A percentile compares a stretch with the other conserved stretches of the same genome.
Evolutionary conservation across 2,113 vertebrate species (phyloP).

Genomic region (Chloropsis cyanopogon): DNA sequence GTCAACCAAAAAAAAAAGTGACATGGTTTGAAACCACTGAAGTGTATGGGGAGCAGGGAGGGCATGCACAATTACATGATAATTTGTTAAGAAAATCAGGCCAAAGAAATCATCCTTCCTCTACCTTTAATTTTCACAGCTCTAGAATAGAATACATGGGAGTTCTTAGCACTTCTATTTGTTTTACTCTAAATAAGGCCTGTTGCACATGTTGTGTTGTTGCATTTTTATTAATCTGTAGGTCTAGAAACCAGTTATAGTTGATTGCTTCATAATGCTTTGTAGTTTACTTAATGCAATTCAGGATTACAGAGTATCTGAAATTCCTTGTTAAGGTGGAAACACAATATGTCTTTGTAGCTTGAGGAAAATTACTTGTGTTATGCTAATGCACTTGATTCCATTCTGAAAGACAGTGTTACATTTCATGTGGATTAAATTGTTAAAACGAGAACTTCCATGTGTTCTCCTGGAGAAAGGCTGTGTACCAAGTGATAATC

Average conservation of each 20-base stretch:
- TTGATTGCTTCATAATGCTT: background rate
- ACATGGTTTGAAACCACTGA: background rate
- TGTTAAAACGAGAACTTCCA: background rate
- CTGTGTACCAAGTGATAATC: background rate
- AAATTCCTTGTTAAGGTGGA: background rate
- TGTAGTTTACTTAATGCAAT: background rate
- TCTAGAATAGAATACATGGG: background rate
- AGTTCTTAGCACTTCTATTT: background rate
- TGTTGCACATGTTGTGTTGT: background rate
- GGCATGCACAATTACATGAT: background rate
- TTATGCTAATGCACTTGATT: background rate
- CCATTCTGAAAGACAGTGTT: background rate
- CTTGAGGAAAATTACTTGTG: background rate
- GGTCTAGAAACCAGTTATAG: background rate
- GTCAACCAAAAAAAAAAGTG: background rate
- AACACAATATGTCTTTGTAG: background rate
- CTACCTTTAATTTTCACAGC: background rate
- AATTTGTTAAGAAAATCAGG: background rate
- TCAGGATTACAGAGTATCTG: background rate
- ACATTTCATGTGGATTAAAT: background rate
- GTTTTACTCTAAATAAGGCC: background rate
- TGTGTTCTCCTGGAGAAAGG: background rate
- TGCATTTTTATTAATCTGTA: background rate
- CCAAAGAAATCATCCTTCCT: background rate
- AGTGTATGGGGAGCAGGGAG: background rate